A percentile compares a stretch with the other conserved stretches of the same genome.
Evolutionary conservation across 2,113 vertebrate species (phyloP).

Genomic region (Megalops atlanticus): DNA sequence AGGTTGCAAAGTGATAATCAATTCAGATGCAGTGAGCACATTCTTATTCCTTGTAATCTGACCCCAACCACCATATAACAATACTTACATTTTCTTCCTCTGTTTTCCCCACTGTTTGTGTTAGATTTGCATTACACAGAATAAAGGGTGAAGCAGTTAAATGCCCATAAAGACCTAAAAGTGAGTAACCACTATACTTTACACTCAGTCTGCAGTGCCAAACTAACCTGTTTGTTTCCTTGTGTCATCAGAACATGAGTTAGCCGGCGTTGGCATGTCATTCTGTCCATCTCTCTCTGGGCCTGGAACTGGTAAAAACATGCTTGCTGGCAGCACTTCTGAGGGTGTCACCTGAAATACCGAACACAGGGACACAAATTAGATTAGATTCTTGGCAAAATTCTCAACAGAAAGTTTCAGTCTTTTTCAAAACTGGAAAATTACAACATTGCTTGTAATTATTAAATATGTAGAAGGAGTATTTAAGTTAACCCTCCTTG

Average conservation of each 20-base stretch:
- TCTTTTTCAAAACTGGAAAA: too few species aligned
- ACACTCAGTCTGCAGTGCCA: background rate
- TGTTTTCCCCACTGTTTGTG: background rate
- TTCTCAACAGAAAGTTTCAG: too few species aligned
- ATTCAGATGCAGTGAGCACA: constrained; percentile 23
- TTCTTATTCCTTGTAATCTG: constrained; percentile 15
- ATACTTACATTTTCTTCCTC: background rate
- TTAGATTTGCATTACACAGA: background rate
- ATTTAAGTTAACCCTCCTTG: too few species aligned
- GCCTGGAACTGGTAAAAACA: constrained; percentile 88
- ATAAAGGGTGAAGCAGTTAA: background rate
- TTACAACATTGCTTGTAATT: too few species aligned
- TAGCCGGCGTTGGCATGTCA: constrained; percentile 59
- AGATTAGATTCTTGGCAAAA: too few species aligned
- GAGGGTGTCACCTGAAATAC: constrained; percentile 86
- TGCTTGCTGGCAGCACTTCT: constrained; percentile 93
- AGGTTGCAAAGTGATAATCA: constrained; percentile 15
- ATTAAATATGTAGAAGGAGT: too few species aligned
- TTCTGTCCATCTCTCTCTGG: constrained; percentile 79
- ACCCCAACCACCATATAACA: background rate
- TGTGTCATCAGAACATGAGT: constrained; percentile 73
- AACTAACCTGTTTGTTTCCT: constrained; percentile 88
- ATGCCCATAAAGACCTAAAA: background rate
- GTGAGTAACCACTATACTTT: background rate
- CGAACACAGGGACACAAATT: constrained; percentile 38